Evolutionary conservation across 1,140 invertebrate genomes (phyloP), one percentile per base, ranked within the genome.

Genomic region (Cydia strobilella): DNA sequence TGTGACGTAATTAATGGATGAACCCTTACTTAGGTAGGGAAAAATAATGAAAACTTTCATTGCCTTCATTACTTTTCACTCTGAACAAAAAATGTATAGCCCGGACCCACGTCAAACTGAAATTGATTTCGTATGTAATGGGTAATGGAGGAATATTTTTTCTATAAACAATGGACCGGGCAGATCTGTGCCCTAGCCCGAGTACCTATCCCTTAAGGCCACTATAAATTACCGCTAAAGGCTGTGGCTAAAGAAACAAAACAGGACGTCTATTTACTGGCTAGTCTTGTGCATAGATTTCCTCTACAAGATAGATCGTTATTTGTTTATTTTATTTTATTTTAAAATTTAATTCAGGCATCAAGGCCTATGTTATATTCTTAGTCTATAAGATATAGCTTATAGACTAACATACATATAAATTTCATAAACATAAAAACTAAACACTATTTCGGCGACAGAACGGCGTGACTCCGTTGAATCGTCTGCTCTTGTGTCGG

Each of bases 141-240:
- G 31, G 31, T 39, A 69, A 69, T 69, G 31, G 65, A 4, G 65
- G 31, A 69, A 69, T 69, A 69, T 42, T 39, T 42, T 69, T 69
- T 69, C 65, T 69, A 39, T 69, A 69, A 69, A 69, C 65, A 69
- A 20, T 4, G 27, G 63, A 65, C n/a, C 27, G 27, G 15, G 13
- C 15, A 39, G 23, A 39, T 35, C 75, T 77, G 51, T 62, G 15
- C 75, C 31, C 62, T 73, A 75, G 45, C 48, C 76, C 59, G 74
- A 74, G 76, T 75, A 80, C 81, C 80, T 75, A 80, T 82, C 80
- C 81, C 75, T 51, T 81, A 80, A 84, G 75, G 79, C 78, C 78
- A 73, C 80, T 82, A 86, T 84, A 86, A 86, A 84, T 86, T 81
- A 81, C 77, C 75, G 74, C 74, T 77, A 35, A 69, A 69, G 65